Evolutionary conservation across 1,140 invertebrate genomes (phyloP), one percentile per base, ranked within the genome.

Genomic region (Leguminivora glycinivorella): DNA sequence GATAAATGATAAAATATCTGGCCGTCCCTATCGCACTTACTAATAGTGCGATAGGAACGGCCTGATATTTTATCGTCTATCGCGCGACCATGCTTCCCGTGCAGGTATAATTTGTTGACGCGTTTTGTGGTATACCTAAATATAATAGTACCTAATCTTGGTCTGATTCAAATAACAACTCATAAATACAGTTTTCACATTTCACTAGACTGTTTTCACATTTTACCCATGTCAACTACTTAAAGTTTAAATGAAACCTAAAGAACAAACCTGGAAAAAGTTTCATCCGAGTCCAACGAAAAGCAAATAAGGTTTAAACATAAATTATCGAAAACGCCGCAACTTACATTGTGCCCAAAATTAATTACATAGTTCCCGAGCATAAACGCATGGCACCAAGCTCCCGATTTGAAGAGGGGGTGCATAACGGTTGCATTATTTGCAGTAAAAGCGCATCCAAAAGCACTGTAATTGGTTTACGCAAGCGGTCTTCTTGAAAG

Each of bases 321-420:
- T 84, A 81, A 82, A 81, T 82, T 78, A 77, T 76, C 70, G 78
- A 81, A 78, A 80, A 70, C 69, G 67, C 76, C 56, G 72, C 70
- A 78, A 74, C 72, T 84, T 78, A 71, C 77, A 79, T 83, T 83
- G 82, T 84, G 74, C 74, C 74, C 77, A 82, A 85, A 86, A 85
- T 88, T 85, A 86, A 86, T 88, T 86, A 86, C 80, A 80, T 84
- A 85, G 77, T 79, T 78, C 70, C 73, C 72, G 76, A 75, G 76
- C 75, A 73, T 83, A 79, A 82, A 82, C 79, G 79, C 72, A 83
- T 77, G 81, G 81, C 82, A 79, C 79, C 74, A 68, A 75, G 72
- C 38, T 40, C 69, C 69, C 69, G 67, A 70, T 29, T 71, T 72
- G 69, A 69, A 29, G 72, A 68, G 38, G 70, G 43, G 68, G 56